A percentile compares a stretch with the other conserved stretches of the same genome.
Conservation (phyloP, 2,797 vertebrate species). For the Craterocephalus amniculus region DNA sequence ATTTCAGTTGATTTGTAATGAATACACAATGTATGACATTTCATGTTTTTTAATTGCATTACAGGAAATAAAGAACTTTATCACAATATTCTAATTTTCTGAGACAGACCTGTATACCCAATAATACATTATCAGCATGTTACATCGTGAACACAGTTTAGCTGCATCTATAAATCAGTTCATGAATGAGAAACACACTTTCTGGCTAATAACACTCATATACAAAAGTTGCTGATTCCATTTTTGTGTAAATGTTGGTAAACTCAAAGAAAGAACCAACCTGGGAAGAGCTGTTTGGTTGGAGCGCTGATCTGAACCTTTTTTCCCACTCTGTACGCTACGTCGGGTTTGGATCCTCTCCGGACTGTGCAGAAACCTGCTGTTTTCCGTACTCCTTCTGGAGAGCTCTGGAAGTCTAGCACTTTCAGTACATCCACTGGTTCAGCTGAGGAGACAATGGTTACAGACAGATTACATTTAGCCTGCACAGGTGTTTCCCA, state of each 20-base stretch:
- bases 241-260: neutral
- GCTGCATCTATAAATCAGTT: neutral
- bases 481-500: neutral
- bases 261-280: conserved; percentile 72
- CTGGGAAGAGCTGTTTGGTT: conserved; percentile 95
- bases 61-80: no score
- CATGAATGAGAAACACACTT: neutral
- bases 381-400: conserved; percentile 92
- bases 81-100: no score
- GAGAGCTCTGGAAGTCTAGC: conserved; percentile 94
- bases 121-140: neutral
- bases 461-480: neutral
- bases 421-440: conserved; percentile 94
- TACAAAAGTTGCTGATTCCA: neutral
- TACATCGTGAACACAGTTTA: neutral
- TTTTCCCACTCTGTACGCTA: conserved; percentile 92
- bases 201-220: neutral
- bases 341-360: conserved; percentile 91
- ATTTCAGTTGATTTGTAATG: no score
- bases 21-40: no score
- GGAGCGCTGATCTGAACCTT: conserved; percentile 92
- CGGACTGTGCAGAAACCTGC: conserved; percentile 92
- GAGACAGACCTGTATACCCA: no score
- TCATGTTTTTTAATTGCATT: no score
- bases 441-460: conserved; percentile 82